Evolutionary conservation across 1,140 invertebrate genomes (phyloP), one percentile per base, ranked within the genome.

Genomic region (Pollicipes pollicipes): DNA sequence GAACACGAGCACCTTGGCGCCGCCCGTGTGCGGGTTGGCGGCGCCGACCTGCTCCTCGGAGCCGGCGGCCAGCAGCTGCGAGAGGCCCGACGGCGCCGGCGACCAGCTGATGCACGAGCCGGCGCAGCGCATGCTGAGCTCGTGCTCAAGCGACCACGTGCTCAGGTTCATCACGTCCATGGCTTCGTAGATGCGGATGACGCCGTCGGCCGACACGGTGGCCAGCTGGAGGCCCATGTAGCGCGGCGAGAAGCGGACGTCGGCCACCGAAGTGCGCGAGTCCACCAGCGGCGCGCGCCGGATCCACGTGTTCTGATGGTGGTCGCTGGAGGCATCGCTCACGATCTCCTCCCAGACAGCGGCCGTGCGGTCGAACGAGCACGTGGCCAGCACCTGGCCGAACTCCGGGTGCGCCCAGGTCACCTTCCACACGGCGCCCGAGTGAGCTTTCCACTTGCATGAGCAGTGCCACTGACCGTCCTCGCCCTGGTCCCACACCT

Each of bases 161-260:
- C 90, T 93, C n/a, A 98, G 79, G 81, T 98, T 98, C 93, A 98
- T 97, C 6, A 98, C 91, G 86, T 99, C 96, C 2, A 93, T 93
- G 26, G 95, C 95, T 83, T 98, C 95, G 79, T 98, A 98, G 77
- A 98, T 95, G 75, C 95, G 84, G 70, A 86, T 78, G 70, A 75
- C 72, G 68, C 92, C 93, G 83, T 95, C 91, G 29, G 89, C 87
- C 21, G 91, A 93, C 74, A 91, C 93, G 31, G 90, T 91, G 17
- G 91, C 91, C 75, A 98, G 79, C 63, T 95, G 83, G n/a, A 98
- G 82, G 2, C 96, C 97, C 74, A 96, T 82, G 77, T 91, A 88
- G 82, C 95, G 97, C 30, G 96, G 96, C 0, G 91, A 94, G 84
- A 99, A 99, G 79, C 97, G 96, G 0, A 98, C 90, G 83, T 98